Evolutionary conservation across 2,113 vertebrate species (phyloP).

Genomic region (Piliocolobus tephrosceles): DNA sequence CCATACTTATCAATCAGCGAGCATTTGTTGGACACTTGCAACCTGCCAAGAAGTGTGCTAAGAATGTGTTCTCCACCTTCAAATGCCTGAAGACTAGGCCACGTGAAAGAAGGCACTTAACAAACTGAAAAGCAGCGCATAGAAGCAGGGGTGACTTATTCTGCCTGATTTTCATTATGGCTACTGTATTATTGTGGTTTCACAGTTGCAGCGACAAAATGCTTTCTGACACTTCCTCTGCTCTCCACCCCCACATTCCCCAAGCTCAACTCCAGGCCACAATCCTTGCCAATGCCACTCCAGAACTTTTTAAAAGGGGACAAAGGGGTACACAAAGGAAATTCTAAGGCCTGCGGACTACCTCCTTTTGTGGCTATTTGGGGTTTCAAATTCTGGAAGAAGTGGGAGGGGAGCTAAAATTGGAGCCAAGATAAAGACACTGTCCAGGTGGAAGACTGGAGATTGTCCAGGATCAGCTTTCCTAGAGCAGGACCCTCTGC

Average conservation of each 20-base stretch:
- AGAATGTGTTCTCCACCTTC: neutral
- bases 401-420: neutral
- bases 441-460: neutral
- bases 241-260: neutral
- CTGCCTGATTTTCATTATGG: rapidly evolving
- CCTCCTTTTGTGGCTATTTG: neutral
- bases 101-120: neutral
- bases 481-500: neutral
- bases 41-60: neutral
- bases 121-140: rapidly evolving
- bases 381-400: neutral
- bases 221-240: neutral
- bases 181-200: rapidly evolving
- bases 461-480: neutral
- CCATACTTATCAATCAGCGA: neutral
- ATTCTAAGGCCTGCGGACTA: neutral
- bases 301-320: neutral
- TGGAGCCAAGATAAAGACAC: neutral
- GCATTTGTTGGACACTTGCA: neutral
- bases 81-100: neutral
- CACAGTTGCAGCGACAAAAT: neutral
- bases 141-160: neutral
- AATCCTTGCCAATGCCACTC: neutral
- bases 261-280: neutral
- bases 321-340: neutral